Base-by-base conservation (phyloP, 1,140 invertebrate species). In the Formica selysi region DNA sequence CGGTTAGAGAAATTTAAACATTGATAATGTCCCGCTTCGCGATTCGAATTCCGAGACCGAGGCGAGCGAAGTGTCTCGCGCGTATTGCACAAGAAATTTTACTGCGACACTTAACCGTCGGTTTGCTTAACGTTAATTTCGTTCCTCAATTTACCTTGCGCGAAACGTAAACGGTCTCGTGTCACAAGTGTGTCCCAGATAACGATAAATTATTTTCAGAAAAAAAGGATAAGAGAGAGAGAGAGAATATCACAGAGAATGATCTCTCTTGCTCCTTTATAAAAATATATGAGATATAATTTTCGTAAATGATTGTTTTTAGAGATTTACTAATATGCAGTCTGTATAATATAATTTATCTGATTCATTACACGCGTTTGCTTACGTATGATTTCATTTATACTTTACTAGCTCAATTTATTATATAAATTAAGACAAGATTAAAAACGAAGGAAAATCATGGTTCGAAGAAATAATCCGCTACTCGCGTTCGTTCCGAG, bases 1-100 rank as follows among this genome's bases (percentile, higher is more conserved):
- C 64, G 76, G 65, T 83, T 89, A 80, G 59, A 76, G 59, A 86
- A 89, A 85, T 90, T 90, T 85, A 88, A 91, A 90, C 76, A 81
- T 62, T 76, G 86, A 90, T 90, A 91, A 87, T 54, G 81, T 83
- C 70, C n/a, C 78, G 59, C n/a, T n/a, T 10, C 67, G 65, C 76
- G 68, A 74, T 61, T 44, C 51, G 48, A 54, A 44, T 80, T 38
- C 64, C 64, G 32, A 51, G 16, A 76, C 64, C 44, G 64, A 61
- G 65, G 22, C 65, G 79, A 81, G 32, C 22, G 36, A 73, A 44
- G 38, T 71, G 76, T 80, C 65, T 71, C 65, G 44, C 26, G 38
- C 26, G 38, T 38, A 73, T 81, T 73, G 79, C 79, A 73, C 67
- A 38, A n/a, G 36, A 38, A 80, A 81, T 81, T 81, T 81, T 81